Evolutionary conservation across 2,113 vertebrate species (phyloP).

Genomic region (Erinaceus europaeus): DNA sequence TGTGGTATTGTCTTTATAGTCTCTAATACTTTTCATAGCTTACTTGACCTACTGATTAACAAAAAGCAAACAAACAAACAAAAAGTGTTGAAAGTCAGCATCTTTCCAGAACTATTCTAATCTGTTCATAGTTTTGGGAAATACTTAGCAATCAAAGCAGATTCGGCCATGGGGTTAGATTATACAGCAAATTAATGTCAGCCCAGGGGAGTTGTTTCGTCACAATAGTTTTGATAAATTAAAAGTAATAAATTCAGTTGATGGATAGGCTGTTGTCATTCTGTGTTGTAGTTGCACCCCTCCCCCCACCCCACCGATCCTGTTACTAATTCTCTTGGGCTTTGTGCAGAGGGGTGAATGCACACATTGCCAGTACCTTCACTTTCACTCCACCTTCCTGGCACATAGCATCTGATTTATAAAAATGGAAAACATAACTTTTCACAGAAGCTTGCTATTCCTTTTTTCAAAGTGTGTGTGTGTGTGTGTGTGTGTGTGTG

Average conservation of each 20-base stretch:
- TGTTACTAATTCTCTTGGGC: conserved; percentile 41
- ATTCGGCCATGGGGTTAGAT: background rate
- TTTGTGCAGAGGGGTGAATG: conserved; percentile 54
- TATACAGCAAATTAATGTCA: conserved; percentile 55
- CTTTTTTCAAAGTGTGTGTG: conserved; percentile 32
- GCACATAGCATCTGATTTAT: conserved; percentile 53
- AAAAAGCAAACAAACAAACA: too few relatives aligned
- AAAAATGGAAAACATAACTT: conserved; percentile 57
- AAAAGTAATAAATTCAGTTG: conserved; percentile 72
- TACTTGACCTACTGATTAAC: conserved; percentile 20
- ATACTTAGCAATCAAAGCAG: background rate
- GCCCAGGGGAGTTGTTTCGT: conserved; percentile 36
- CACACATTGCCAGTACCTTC: conserved; percentile 1
- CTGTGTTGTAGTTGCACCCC: conserved; percentile 1
- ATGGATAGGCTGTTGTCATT: conserved; percentile 41
- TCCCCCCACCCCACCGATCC: conserved; percentile 50
- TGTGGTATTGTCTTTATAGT: background rate
- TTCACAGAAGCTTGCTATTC: conserved; percentile 56
- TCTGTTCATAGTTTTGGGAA: conserved; percentile 50
- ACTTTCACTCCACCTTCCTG: conserved; percentile 59
- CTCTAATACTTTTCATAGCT: conserved; percentile 23
- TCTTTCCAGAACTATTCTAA: conserved; percentile 45
- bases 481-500: too few relatives aligned
- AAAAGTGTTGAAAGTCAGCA: conserved; percentile 19
- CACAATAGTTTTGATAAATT: conserved; percentile 65